Percentiles rank a stretch among this genome's conserved stretches.
These are phyloP conservation scores for Chloroclystis v-ata DNA, from an alignment of 2,888 invertebrate genomes.

Conservation along the genomic window DNA sequence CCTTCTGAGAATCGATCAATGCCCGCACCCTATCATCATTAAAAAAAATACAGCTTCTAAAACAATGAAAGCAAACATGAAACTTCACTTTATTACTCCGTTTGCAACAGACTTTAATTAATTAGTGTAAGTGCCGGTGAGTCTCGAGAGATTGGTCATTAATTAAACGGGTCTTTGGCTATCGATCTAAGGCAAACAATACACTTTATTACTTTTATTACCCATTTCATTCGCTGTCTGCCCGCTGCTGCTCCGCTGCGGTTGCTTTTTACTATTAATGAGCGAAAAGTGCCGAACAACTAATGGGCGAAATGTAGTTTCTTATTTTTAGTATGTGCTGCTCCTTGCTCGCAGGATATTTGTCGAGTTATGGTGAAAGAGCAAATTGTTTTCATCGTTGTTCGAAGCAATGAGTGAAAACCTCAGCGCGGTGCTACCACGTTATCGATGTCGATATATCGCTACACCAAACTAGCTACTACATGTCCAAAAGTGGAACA, in stretches of 20 bases:
- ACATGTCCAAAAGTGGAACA: slow-evolving; percentile 3
- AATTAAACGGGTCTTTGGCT: slow-evolving; percentile 68
- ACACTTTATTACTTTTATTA: slow-evolving; percentile 71
- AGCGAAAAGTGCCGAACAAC: slow-evolving; percentile 32
- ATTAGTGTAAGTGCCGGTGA: slow-evolving; percentile 75
- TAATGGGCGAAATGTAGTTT: slow-evolving; percentile 35
- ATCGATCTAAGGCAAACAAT: slow-evolving; percentile 72
- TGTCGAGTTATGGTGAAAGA: slow-evolving; percentile 19
- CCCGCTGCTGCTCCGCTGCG: slow-evolving; percentile 36
- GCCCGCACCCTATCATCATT: slow-evolving; percentile 24
- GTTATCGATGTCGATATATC: slow-evolving; percentile 19
- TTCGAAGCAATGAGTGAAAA: slow-evolving; percentile 8
- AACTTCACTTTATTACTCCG: slow-evolving; percentile 56
- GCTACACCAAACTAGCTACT: slow-evolving; percentile 9
- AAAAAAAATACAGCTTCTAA: slow-evolving; percentile 44
- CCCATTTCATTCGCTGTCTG: slow-evolving; percentile 58
- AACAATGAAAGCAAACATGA: slow-evolving; percentile 51
- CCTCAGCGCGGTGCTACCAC: neutral
- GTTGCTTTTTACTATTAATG: slow-evolving; percentile 52
- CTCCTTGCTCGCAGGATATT: slow-evolving; percentile 25
- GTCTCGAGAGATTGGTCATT: slow-evolving; percentile 72
- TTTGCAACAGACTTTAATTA: slow-evolving; percentile 65
- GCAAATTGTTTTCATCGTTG: slow-evolving; percentile 18
- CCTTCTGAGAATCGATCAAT: slow-evolving; percentile 26
- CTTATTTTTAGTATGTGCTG: slow-evolving; percentile 28